Evolutionary conservation across 1,140 invertebrate genomes (phyloP).

Genomic region (Meloidogyne chitwoodi): DNA sequence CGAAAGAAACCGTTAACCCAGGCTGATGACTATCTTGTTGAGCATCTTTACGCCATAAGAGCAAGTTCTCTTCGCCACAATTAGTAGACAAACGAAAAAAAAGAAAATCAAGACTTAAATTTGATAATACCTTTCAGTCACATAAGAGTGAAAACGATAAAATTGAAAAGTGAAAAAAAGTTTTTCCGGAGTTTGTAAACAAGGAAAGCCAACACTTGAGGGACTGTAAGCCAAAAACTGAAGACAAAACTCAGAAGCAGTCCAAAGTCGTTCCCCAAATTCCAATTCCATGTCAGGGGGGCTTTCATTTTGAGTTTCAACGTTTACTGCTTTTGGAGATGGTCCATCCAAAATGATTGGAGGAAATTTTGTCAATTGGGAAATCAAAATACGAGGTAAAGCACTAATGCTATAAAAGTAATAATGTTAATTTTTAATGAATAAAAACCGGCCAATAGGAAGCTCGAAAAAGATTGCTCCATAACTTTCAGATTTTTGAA

Average conservation of each 20-base stretch:
- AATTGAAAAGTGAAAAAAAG: constrained; percentile 44
- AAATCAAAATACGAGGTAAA: background rate
- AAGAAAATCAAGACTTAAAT: background rate
- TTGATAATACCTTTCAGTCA: constrained; percentile 36
- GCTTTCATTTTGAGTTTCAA: background rate
- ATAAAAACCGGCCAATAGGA: background rate
- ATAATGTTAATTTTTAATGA: background rate
- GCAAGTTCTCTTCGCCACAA: background rate
- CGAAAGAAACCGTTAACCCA: background rate
- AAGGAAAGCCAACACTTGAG: background rate
- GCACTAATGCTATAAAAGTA: background rate
- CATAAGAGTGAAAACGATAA: constrained; percentile 36
- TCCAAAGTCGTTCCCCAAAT: constrained; percentile 25
- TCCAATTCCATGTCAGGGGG: constrained; percentile 8
- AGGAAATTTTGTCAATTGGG: background rate
- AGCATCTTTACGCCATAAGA: background rate
- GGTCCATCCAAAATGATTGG: background rate
- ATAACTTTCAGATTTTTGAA: background rate
- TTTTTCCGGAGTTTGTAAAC: constrained; percentile 22
- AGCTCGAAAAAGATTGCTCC: background rate
- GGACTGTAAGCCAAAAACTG: constrained; percentile 20
- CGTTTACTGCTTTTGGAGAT: background rate
- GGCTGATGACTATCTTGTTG: background rate
- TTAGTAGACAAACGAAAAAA: constrained; percentile 1
- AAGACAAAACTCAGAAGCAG: constrained; percentile 37